Percentiles rank a stretch among this genome's conserved stretches.
phyloP scores from a whole-genome alignment of 2,113 vertebrate genomes.

The Condylura cristata region DNA sequence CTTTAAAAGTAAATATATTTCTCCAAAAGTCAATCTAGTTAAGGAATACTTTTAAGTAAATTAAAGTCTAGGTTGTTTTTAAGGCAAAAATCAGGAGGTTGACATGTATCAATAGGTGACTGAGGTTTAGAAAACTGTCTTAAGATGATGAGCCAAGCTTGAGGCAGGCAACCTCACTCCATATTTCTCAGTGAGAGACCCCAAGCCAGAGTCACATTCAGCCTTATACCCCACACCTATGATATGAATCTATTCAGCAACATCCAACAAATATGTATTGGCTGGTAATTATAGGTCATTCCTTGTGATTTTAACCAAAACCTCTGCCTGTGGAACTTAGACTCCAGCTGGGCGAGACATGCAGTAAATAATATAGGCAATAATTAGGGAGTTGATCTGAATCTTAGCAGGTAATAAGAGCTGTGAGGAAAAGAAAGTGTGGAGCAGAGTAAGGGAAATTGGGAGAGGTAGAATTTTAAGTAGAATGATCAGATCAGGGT shows the following conservation, averaged over 20 bases:
- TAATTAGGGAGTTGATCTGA: background rate
- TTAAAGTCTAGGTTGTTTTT: constrained; percentile 16
- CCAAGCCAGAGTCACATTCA: background rate
- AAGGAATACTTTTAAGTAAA: constrained; percentile 9
- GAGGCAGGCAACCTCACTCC: background rate
- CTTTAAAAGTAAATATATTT: constrained; percentile 13
- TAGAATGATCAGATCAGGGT: background rate
- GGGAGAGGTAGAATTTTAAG: background rate
- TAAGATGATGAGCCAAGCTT: background rate
- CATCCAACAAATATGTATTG: background rate
- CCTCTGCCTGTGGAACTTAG: background rate
- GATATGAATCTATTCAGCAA: constrained; percentile 7
- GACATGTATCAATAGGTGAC: background rate
- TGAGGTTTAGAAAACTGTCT: background rate
- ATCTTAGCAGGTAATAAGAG: background rate
- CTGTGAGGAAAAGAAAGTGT: background rate
- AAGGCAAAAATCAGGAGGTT: background rate
- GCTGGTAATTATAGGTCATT: background rate
- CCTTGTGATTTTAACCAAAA: background rate
- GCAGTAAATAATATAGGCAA: background rate
- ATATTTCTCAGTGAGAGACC: background rate
- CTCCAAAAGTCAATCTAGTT: constrained; percentile 26
- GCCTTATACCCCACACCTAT: background rate
- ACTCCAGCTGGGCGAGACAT: background rate
- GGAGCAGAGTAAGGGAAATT: background rate